Conservation (phyloP, 2,797 vertebrate species). For the Darevskia mixta region DNA sequence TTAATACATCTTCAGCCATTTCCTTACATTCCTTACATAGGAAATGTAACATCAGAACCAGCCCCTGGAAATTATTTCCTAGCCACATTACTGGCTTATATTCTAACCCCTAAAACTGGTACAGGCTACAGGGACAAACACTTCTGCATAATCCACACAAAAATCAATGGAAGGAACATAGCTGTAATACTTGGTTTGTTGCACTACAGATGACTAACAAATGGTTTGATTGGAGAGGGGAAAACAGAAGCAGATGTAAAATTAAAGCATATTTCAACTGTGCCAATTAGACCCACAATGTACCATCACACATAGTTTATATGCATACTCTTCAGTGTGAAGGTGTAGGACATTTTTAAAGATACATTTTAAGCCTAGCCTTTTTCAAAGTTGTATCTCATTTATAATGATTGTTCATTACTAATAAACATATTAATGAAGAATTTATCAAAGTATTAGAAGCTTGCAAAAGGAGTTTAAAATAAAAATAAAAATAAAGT, state of each 20-base stretch:
- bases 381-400: neutral
- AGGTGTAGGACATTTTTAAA: neutral
- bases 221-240: neutral
- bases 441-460: neutral
- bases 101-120: neutral
- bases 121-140: neutral
- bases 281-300: neutral
- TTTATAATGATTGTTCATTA: neutral
- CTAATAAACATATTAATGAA: neutral
- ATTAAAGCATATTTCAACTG: neutral
- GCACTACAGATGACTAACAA: neutral
- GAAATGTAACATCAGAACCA: neutral
- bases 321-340: neutral
- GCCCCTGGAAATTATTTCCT: neutral
- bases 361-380: neutral
- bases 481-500: neutral
- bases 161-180: neutral
- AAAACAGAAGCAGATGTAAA: neutral
- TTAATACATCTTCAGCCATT: neutral
- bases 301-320: neutral
- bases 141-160: neutral
- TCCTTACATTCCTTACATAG: neutral
- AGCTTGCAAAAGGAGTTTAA: slow-evolving; percentile 8
- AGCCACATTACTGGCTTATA: neutral
- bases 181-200: neutral